These are phyloP conservation scores for Cecidostiba fungosa DNA, from an alignment of 2,888 invertebrate genomes.

Conservation along the genomic window DNA sequence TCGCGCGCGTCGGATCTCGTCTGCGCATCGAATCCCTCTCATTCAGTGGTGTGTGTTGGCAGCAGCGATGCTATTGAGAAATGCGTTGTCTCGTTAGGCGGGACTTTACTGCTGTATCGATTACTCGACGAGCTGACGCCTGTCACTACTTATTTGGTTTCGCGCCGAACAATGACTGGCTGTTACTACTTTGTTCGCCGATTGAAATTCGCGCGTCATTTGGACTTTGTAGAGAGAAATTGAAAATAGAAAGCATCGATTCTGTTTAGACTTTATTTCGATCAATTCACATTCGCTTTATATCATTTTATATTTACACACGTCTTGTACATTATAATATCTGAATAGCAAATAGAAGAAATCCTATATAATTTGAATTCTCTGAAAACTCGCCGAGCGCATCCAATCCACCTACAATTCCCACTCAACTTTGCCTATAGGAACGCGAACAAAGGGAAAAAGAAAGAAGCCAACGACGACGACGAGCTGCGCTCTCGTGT, in stretches of 20 bases:
- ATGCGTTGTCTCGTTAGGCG: constrained; percentile 49
- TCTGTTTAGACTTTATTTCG: too few relatives aligned
- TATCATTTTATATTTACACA: too few relatives aligned
- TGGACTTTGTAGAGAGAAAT: too few relatives aligned
- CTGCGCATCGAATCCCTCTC: neutral
- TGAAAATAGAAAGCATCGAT: too few relatives aligned
- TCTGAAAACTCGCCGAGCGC: too few relatives aligned
- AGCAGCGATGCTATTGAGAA: constrained; percentile 25
- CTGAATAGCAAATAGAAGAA: too few relatives aligned
- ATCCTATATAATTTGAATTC: too few relatives aligned
- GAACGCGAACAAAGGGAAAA: neutral
- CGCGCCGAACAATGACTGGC: neutral
- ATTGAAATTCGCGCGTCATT: neutral
- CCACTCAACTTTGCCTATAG: neutral
- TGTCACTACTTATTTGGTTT: constrained; percentile 12
- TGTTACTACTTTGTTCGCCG: constrained; percentile 46
- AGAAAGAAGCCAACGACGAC: neutral
- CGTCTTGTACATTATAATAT: too few relatives aligned
- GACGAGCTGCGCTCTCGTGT: neutral
- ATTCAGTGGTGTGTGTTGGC: neutral
- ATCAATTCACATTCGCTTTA: too few relatives aligned
- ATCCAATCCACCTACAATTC: neutral
- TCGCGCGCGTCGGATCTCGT: constrained; percentile 39
- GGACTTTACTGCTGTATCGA: constrained; percentile 55
- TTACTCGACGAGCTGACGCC: constrained; percentile 18